Conservation (phyloP, 2,113 vertebrate genomes). For the Chaetura pelagica region DNA sequence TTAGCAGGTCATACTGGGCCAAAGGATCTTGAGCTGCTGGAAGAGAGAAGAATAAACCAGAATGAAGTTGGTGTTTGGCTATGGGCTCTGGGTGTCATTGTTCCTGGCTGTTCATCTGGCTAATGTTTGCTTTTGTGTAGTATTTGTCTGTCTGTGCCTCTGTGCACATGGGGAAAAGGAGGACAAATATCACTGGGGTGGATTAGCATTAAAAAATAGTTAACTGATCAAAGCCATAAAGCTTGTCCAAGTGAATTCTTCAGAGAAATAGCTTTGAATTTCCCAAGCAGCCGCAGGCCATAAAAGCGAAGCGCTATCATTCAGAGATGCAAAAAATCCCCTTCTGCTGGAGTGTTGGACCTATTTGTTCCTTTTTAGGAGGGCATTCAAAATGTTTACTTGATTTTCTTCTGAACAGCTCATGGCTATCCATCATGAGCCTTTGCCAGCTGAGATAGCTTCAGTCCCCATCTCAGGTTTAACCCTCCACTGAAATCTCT, state of each 20-base stretch:
- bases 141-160: slow-evolving; percentile 49
- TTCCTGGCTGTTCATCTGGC: slow-evolving; percentile 34
- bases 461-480: background rate
- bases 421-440: background rate
- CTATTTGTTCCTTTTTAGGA: slow-evolving; percentile 59
- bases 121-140: slow-evolving; percentile 52
- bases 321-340: slow-evolving; percentile 61
- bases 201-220: slow-evolving; percentile 73
- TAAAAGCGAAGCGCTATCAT: slow-evolving; percentile 14
- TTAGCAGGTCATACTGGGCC: background rate
- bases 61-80: slow-evolving; percentile 37
- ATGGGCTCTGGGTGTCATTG: slow-evolving; percentile 28
- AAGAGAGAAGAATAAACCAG: background rate
- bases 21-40: background rate
- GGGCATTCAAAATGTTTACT: slow-evolving; percentile 44
- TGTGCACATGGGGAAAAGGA: slow-evolving; percentile 38
- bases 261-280: slow-evolving; percentile 67
- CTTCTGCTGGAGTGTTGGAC: slow-evolving; percentile 20
- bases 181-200: slow-evolving; percentile 59
- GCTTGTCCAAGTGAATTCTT: slow-evolving; percentile 69
- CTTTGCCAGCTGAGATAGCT: background rate
- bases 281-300: slow-evolving; percentile 54
- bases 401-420: slow-evolving; percentile 48
- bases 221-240: slow-evolving; percentile 71
- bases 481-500: background rate